These are phyloP conservation scores for Ernsta delagoae DNA, from an alignment of 2,888 invertebrate species.

Conservation along the genomic window DNA sequence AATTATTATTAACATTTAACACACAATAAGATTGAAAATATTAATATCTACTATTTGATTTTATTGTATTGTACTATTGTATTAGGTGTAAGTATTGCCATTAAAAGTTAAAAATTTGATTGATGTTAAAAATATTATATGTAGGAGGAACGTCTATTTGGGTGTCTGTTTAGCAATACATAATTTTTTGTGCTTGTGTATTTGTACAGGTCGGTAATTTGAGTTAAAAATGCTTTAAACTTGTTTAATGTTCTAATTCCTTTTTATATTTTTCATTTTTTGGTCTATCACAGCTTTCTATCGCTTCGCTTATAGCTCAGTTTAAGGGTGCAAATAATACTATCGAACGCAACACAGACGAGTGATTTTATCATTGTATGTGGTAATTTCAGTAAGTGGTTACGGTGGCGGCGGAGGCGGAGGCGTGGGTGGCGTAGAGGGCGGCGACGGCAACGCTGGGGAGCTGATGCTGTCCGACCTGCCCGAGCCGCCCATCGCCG, in stretches of 20 bases:
- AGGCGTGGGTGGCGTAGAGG: conserved; percentile 62
- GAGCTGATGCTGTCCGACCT: conserved; percentile 92
- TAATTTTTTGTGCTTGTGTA: not conserved
- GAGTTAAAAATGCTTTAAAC: not conserved
- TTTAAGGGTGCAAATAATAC: not conserved
- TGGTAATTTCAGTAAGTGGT: conserved; percentile 82
- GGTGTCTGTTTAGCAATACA: too few relatives aligned
- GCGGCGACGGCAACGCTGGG: conserved; percentile 63
- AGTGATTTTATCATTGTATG: conserved; percentile 18
- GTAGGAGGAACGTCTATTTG: too few relatives aligned
- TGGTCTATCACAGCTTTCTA: conserved; percentile 16
- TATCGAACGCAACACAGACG: not conserved
- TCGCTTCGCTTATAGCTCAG: conserved; percentile 24
- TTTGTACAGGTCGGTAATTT: not conserved
- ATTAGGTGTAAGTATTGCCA: too few relatives aligned
- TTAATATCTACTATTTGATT: too few relatives aligned
- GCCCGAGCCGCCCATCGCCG: conserved; percentile 96
- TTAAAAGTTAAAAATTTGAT: too few relatives aligned
- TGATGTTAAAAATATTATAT: too few relatives aligned
- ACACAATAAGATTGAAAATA: too few relatives aligned
- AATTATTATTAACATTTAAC: too few relatives aligned
- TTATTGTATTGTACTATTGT: too few relatives aligned
- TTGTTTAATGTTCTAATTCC: not conserved
- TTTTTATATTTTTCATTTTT: not conserved
- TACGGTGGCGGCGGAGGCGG: conserved; percentile 64